Evolutionary conservation across 2,113 vertebrate genomes (phyloP).

Genomic region (Elephas maximus): DNA sequence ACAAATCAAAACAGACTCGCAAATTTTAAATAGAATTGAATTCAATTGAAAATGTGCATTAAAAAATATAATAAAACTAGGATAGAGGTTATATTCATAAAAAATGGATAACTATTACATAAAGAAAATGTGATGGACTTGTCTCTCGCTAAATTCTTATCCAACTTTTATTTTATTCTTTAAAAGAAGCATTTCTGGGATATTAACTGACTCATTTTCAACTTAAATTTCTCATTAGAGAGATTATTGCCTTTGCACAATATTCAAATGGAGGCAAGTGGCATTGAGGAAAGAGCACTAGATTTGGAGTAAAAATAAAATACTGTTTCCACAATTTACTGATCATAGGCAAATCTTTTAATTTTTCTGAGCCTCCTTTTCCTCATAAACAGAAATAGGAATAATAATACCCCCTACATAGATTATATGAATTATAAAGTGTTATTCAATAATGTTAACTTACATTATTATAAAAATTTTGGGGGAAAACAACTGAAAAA

Average conservation of each 20-base stretch:
- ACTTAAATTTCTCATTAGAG: not conserved
- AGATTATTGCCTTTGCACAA: not conserved
- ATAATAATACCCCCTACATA: not conserved
- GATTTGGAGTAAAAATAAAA: not conserved
- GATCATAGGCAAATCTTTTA: not conserved
- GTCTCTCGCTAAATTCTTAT: not conserved
- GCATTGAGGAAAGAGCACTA: not conserved
- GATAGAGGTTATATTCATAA: slow-evolving; percentile 17
- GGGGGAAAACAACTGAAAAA: not conserved
- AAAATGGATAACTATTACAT: not conserved
- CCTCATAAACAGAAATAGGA: slow-evolving; percentile 15
- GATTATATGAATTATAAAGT: slow-evolving; percentile 13
- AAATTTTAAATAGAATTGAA: slow-evolving; percentile 64
- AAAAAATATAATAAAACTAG: slow-evolving; percentile 25
- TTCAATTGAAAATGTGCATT: slow-evolving; percentile 32
- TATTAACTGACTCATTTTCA: slow-evolving; percentile 2
- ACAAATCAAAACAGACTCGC: slow-evolving; percentile 62
- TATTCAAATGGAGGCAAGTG: not conserved
- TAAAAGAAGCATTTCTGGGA: slow-evolving; percentile 16
- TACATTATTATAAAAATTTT: not conserved
- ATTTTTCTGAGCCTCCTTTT: slow-evolving; percentile 24
- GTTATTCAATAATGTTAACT: not conserved
- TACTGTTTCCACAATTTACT: not conserved
- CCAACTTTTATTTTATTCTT: slow-evolving; percentile 4
- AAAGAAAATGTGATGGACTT: slow-evolving; percentile 2